Conservation (phyloP, 2,888 invertebrate genomes). For the Synergus japonicus region DNA sequence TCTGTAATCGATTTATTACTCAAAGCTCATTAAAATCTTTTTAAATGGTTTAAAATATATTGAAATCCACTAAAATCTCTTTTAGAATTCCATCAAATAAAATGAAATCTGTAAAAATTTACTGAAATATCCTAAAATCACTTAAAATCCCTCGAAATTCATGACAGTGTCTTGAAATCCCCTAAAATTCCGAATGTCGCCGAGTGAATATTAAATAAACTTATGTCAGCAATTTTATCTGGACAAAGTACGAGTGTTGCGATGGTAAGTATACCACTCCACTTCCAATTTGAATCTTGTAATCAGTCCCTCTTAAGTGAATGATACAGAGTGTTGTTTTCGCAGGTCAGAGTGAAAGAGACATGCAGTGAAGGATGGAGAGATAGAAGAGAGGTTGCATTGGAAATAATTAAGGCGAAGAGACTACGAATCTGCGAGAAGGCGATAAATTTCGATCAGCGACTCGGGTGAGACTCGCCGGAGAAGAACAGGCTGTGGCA, state of each 20-base stretch:
- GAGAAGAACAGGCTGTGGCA: conserved; percentile 20
- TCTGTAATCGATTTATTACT: too few relatives aligned
- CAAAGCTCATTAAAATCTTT: too few relatives aligned
- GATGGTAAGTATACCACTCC: neutral
- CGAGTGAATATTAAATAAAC: neutral
- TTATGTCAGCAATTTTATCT: neutral
- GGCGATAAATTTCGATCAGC: conserved; percentile 38
- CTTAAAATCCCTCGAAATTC: too few relatives aligned
- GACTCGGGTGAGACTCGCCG: conserved; percentile 8
- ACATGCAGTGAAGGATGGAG: conserved; percentile 32
- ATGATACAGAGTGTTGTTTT: conserved; percentile 35
- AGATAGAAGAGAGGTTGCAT: conserved; percentile 33
- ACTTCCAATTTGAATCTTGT: conserved; percentile 1
- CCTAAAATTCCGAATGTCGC: too few relatives aligned
- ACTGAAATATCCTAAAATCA: too few relatives aligned
- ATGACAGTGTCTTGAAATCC: too few relatives aligned
- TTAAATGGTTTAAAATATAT: too few relatives aligned
- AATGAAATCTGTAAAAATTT: too few relatives aligned
- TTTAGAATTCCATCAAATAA: too few relatives aligned
- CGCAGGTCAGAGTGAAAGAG: conserved; percentile 26
- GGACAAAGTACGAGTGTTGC: neutral
- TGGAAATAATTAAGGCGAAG: conserved; percentile 38
- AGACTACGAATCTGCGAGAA: conserved; percentile 17
- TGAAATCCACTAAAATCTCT: too few relatives aligned
- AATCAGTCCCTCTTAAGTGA: conserved; percentile 26